These are phyloP conservation scores for Gallinago stenura DNA, from an alignment of 2,797 vertebrate genomes.

Conservation along the genomic window DNA sequence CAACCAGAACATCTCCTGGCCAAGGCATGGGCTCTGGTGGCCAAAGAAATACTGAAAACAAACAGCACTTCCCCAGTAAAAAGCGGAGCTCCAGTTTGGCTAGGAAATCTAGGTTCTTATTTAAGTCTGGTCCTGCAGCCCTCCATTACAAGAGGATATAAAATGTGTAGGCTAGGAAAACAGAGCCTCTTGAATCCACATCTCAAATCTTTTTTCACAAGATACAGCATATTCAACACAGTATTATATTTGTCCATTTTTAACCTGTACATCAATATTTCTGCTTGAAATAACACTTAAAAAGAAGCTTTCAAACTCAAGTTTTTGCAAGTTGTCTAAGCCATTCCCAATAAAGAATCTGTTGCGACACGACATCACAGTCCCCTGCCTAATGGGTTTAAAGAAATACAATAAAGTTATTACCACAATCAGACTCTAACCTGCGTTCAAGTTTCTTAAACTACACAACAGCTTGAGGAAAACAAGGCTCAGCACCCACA, in stretches of 20 bases:
- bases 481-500: background rate
- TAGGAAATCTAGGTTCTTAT: background rate
- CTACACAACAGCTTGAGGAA: background rate
- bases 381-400: background rate
- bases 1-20: background rate
- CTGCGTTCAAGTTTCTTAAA: background rate
- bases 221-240: fast-evolving
- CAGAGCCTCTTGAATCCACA: background rate
- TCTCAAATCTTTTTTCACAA: background rate
- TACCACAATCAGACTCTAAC: background rate
- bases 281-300: background rate
- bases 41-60: background rate
- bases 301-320: background rate
- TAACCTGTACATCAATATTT: background rate
- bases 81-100: background rate
- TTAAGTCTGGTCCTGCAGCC: background rate
- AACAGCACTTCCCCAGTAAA: background rate
- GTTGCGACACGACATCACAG: background rate
- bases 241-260: background rate
- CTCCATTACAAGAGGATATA: background rate
- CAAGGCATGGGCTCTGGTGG: background rate
- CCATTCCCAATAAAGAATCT: background rate
- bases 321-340: background rate
- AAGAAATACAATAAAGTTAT: background rate
- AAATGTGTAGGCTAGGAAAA: background rate